Percentiles rank a stretch among this genome's conserved stretches.
Evolutionary conservation across 64 coral and sea anemone genomes (phyloP).

Genomic region (Montipora cactus): DNA sequence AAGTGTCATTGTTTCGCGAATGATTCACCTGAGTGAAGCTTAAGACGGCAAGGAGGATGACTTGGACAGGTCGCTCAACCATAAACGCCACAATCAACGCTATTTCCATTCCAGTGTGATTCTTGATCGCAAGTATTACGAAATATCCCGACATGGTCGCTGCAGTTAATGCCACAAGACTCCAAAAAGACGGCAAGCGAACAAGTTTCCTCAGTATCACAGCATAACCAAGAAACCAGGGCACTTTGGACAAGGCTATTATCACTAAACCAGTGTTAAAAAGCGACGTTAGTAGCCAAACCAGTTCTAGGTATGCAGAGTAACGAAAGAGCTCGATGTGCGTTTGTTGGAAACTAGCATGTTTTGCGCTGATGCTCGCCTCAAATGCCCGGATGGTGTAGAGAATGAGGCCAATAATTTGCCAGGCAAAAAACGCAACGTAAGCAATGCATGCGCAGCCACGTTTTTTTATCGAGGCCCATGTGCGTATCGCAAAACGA

Average conservation of each 20-base stretch:
- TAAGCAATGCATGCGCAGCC: not conserved
- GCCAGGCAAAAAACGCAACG: not conserved
- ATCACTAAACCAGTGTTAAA: not conserved
- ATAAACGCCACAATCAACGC: not conserved
- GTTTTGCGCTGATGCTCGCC: not conserved
- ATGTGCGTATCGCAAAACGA: not conserved
- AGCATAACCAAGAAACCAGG: no score
- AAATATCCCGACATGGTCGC: not conserved
- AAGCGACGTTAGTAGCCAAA: not conserved
- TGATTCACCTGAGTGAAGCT: no score
- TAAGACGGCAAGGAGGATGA: no score
- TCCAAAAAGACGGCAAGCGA: no score
- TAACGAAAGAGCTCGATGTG: no score
- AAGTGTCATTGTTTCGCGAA: no score
- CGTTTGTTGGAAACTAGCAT: no score
- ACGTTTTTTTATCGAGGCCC: not conserved
- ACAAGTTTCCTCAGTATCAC: no score
- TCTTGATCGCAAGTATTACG: no score
- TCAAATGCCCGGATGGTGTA: slow-evolving; percentile 35
- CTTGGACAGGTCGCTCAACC: no score
- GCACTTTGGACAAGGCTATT: not conserved
- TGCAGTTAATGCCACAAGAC: not conserved
- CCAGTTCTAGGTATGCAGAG: not conserved
- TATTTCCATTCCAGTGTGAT: not conserved
- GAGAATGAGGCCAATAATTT: slow-evolving; percentile 14